Conservation (phyloP, 2,888 invertebrate species). For the Podabrus alpinus region DNA sequence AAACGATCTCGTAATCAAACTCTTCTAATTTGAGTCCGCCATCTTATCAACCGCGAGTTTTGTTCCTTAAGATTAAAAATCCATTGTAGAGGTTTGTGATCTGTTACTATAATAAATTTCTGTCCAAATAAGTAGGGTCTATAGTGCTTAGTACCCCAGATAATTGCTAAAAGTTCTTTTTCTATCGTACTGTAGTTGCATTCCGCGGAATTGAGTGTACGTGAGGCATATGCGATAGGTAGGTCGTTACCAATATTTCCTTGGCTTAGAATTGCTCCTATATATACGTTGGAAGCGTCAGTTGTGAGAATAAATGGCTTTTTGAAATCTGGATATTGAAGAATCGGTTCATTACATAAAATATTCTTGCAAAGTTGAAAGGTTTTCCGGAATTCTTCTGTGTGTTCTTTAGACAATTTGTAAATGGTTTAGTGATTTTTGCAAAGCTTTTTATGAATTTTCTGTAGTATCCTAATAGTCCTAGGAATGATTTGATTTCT, state of each 20-base stretch:
- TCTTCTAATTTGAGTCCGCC: conserved; percentile 46
- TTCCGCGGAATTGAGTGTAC: conserved; percentile 34
- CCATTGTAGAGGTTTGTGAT: conserved; percentile 50
- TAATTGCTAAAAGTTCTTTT: conserved; percentile 40
- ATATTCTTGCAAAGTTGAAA: too few relatives aligned
- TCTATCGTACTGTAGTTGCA: conserved; percentile 38
- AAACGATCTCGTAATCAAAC: conserved; percentile 40
- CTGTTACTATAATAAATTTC: conserved; percentile 49
- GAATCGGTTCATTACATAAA: too few relatives aligned
- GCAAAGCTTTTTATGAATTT: too few relatives aligned
- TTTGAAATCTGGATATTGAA: conserved; percentile 29
- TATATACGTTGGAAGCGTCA: conserved; percentile 34
- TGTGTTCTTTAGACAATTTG: too few relatives aligned
- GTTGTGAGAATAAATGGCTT: conserved; percentile 31
- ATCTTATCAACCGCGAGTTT: conserved; percentile 45
- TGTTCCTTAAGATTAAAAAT: conserved; percentile 49
- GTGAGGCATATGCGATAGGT: conserved; percentile 35
- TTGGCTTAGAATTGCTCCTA: conserved; percentile 35
- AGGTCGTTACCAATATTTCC: conserved; percentile 23
- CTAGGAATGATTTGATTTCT: too few relatives aligned
- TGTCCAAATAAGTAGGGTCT: conserved; percentile 41
- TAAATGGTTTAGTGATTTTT: too few relatives aligned
- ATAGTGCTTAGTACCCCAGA: conserved; percentile 40
- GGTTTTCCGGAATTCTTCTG: too few relatives aligned
- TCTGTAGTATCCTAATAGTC: too few relatives aligned